phyloP scores from a whole-genome alignment of 2,113 vertebrate species.

The Channa maculata region DNA sequence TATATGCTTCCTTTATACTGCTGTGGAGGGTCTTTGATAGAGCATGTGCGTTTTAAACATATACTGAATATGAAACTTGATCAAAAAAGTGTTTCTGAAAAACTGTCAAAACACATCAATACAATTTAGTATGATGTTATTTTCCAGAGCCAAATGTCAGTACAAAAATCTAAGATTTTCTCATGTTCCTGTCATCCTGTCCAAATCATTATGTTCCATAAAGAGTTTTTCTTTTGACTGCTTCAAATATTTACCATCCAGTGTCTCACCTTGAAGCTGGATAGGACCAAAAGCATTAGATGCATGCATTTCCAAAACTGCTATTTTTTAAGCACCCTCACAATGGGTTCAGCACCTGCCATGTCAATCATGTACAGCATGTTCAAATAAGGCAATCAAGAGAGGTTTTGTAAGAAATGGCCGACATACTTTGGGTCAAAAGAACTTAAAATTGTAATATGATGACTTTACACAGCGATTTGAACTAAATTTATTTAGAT shows the following conservation, averaged over 20 bases:
- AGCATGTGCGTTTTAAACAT: not conserved
- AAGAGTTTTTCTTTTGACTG: not conserved
- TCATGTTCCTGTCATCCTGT: not conserved
- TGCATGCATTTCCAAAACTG: conserved; percentile 3
- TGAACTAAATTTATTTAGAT: conserved; percentile 6
- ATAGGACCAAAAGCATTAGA: conserved; percentile 1
- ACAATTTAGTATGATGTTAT: not conserved
- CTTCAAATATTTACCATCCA: not conserved
- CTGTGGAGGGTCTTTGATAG: conserved; percentile 12
- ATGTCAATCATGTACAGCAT: conserved; percentile 15
- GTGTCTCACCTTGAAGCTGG: conserved; percentile 18
- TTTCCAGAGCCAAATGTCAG: not conserved
- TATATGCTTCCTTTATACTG: conserved; percentile 20
- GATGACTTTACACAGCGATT: not conserved
- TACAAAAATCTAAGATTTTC: not conserved
- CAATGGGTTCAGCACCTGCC: conserved; percentile 25
- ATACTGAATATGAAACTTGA: not conserved
- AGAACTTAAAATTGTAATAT: conserved; percentile 15
- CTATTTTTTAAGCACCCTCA: conserved; percentile 23
- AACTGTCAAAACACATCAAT: no score
- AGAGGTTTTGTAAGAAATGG: conserved; percentile 20
- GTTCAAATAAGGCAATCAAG: conserved; percentile 36
- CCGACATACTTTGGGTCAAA: conserved; percentile 46
- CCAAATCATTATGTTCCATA: not conserved
- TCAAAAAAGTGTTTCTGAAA: no score